phyloP scores from a whole-genome alignment of 2,113 vertebrate species.

The Phainopepla nitens region DNA sequence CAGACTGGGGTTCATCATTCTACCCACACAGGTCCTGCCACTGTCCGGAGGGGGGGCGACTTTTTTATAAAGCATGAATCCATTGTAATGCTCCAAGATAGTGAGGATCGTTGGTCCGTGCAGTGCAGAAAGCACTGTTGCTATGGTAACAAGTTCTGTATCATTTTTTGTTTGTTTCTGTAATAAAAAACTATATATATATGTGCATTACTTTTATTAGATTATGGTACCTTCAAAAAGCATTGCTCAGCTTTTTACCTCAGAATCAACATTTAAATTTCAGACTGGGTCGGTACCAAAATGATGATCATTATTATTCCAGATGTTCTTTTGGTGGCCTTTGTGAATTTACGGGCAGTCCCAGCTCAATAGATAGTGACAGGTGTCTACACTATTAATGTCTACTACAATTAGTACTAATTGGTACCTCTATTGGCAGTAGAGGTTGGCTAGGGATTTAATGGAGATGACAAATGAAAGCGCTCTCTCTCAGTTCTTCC shows the following conservation, averaged over 20 bases:
- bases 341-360: constrained; percentile 45
- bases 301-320: constrained; percentile 19
- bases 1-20: not conserved
- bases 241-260: constrained; percentile 30
- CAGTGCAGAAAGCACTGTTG: constrained; percentile 33
- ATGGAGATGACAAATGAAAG: constrained; percentile 16
- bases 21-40: not conserved
- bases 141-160: constrained; percentile 46
- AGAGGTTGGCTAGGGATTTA: constrained; percentile 25
- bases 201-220: constrained; percentile 10
- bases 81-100: constrained; percentile 29
- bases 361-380: constrained; percentile 54
- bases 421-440: constrained; percentile 51
- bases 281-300: not conserved
- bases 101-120: not conserved
- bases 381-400: constrained; percentile 64
- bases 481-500: not conserved
- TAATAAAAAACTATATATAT: constrained; percentile 10
- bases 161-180: constrained; percentile 5
- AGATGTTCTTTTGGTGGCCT: constrained; percentile 33
- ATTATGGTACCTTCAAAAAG: not conserved
- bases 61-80: not conserved
- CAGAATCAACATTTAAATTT: constrained; percentile 30
- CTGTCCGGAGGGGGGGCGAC: not conserved
- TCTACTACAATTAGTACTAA: constrained; percentile 64